Percentiles rank a stretch among this genome's conserved stretches.
Conservation (phyloP, 1,140 invertebrate species). For the Protaetia brevitarsis region DNA sequence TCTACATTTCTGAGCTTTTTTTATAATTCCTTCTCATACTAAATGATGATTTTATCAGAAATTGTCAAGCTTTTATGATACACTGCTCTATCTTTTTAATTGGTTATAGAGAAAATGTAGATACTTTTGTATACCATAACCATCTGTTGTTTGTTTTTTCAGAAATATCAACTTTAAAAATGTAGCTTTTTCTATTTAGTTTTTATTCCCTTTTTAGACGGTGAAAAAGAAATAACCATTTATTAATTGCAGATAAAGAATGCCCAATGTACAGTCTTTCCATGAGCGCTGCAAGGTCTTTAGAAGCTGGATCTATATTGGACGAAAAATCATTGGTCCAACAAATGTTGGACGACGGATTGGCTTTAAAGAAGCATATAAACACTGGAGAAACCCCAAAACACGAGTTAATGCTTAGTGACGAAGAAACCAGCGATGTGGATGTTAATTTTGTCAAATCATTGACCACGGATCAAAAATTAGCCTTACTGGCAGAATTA, state of each 20-base stretch:
- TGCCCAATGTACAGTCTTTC: constrained; percentile 90
- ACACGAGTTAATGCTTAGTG: constrained; percentile 50
- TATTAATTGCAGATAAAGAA: constrained; percentile 70
- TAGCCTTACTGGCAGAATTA: not conserved
- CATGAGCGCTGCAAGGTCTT: constrained; percentile 64
- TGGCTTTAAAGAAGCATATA: constrained; percentile 77
- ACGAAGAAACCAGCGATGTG: constrained; percentile 61
- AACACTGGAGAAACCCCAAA: constrained; percentile 45
- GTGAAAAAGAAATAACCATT: too few species aligned
- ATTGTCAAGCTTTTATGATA: too few species aligned
- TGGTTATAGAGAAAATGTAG: too few species aligned
- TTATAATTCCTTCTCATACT: too few species aligned
- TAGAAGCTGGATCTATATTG: constrained; percentile 54
- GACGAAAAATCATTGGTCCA: constrained; percentile 76
- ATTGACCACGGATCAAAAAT: constrained; percentile 80
- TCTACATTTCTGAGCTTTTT: too few species aligned
- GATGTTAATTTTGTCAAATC: constrained; percentile 79
- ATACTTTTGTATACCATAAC: too few species aligned
- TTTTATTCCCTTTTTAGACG: too few species aligned
- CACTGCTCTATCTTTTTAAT: too few species aligned
- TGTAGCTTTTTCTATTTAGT: too few species aligned
- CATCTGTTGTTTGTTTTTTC: too few species aligned
- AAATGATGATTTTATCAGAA: too few species aligned
- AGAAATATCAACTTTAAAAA: too few species aligned
- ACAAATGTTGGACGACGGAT: constrained; percentile 89